These are phyloP conservation scores for Chrysopilus asiliformis DNA, from an alignment of 2,888 invertebrate genomes.

Conservation along the genomic window DNA sequence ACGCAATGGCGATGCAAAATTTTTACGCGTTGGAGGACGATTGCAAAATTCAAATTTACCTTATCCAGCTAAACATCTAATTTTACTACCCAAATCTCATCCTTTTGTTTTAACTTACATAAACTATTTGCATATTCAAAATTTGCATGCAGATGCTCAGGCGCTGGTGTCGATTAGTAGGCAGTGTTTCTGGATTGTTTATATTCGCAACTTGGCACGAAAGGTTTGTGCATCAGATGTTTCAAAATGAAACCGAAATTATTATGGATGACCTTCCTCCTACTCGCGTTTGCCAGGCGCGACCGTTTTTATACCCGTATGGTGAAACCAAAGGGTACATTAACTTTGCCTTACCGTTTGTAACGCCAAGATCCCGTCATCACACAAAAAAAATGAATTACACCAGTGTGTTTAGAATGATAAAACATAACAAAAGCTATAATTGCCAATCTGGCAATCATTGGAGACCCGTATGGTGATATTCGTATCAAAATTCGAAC, in stretches of 20 bases:
- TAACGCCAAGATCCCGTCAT: no score
- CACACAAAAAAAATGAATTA: no score
- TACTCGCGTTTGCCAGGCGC: conserved; percentile 8
- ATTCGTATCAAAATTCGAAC: no score
- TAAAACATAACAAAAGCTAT: no score
- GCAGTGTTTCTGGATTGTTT: conserved; percentile 18
- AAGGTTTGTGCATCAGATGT: conserved; percentile 14
- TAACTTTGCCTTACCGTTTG: no score
- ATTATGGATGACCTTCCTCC: conserved; percentile 20
- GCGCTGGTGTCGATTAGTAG: conserved; percentile 9
- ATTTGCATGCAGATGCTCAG: no score
- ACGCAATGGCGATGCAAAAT: neutral
- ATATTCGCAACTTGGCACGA: conserved; percentile 13
- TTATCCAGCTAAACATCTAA: conserved; percentile 16
- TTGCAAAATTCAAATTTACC: neutral
- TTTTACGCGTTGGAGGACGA: conserved; percentile 11
- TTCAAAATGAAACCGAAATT: conserved; percentile 11
- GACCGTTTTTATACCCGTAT: no score
- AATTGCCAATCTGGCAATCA: no score
- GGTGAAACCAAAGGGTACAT: no score
- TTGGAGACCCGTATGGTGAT: no score
- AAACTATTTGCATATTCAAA: conserved; percentile 3
- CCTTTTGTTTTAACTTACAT: conserved; percentile 8
- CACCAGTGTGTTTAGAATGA: no score
- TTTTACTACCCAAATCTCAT: conserved; percentile 17